These are phyloP conservation scores for Mamestra configurata DNA, from an alignment of 1,140 invertebrate genomes.

Conservation along the genomic window DNA sequence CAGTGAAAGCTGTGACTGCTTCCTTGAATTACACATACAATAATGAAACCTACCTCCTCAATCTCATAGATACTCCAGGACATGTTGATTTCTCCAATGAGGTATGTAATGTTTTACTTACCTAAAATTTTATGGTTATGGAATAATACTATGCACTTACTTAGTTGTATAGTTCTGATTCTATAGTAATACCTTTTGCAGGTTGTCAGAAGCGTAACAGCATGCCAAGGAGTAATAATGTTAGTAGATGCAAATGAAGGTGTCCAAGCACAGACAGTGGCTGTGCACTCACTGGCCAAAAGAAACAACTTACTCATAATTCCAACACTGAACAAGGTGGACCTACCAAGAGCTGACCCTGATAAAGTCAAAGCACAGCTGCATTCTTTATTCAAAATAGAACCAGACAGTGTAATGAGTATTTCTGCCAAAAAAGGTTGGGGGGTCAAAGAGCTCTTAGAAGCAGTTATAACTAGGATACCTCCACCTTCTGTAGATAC, in stretches of 20 bases:
- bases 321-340: constrained; percentile 99
- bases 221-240: constrained; percentile 98
- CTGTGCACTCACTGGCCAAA: constrained; percentile 98
- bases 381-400: constrained; percentile 95
- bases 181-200: constrained; percentile 60
- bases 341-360: constrained; percentile 96
- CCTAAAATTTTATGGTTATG: neutral
- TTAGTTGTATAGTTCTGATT: neutral
- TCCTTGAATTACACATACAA: constrained; percentile 94
- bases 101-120: constrained; percentile 87
- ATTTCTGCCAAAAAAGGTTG: constrained; percentile 97
- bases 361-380: constrained; percentile 94
- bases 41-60: constrained; percentile 94
- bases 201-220: constrained; percentile 94
- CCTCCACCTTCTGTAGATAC: constrained; percentile 91
- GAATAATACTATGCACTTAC: too few species aligned
- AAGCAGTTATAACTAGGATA: constrained; percentile 93
- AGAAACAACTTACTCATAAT: constrained; percentile 94
- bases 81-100: constrained; percentile 99
- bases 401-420: constrained; percentile 89
- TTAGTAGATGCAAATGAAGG: constrained; percentile 99
- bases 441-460: constrained; percentile 93
- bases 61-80: constrained; percentile 99
- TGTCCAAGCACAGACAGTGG: constrained; percentile 99
- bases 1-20: constrained; percentile 99